phyloP scores from a whole-genome alignment of 2,113 vertebrate species.

The Chaetodon auriga region DNA sequence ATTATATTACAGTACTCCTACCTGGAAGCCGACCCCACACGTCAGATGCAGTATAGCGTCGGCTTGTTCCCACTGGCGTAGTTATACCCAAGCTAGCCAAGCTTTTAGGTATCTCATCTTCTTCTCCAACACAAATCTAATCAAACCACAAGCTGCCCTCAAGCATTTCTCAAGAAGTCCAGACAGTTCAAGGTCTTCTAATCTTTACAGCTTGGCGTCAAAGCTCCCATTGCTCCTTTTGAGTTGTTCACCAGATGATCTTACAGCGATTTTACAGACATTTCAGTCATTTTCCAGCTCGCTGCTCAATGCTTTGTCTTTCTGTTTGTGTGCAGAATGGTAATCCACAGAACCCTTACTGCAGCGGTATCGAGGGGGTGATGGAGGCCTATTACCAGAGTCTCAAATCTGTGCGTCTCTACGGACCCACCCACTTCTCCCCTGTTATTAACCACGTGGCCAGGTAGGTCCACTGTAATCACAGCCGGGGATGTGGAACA shows the following conservation, averaged over 20 bases:
- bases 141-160: neutral
- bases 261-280: neutral
- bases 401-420: conserved; percentile 94
- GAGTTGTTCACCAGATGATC: neutral
- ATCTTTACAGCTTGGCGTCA: neutral
- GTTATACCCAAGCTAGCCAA: neutral
- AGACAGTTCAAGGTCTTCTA: neutral
- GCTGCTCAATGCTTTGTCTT: neutral
- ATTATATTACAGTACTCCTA: neutral
- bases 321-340: conserved; percentile 88
- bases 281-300: neutral
- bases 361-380: conserved; percentile 94
- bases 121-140: neutral
- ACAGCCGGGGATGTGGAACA: neutral
- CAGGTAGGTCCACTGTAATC: conserved; percentile 83
- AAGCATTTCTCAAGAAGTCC: neutral
- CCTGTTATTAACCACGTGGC: conserved; percentile 98
- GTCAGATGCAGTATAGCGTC: neutral
- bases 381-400: conserved; percentile 97
- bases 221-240: neutral
- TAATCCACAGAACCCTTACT: conserved; percentile 96
- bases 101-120: neutral
- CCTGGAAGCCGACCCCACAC: neutral
- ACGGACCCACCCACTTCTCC: conserved; percentile 96
- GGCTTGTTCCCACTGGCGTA: neutral